A percentile compares a stretch with the other conserved stretches of the same genome.
phyloP scores from a whole-genome alignment of 2,113 vertebrate species.

The Lepidothrix coronata region DNA sequence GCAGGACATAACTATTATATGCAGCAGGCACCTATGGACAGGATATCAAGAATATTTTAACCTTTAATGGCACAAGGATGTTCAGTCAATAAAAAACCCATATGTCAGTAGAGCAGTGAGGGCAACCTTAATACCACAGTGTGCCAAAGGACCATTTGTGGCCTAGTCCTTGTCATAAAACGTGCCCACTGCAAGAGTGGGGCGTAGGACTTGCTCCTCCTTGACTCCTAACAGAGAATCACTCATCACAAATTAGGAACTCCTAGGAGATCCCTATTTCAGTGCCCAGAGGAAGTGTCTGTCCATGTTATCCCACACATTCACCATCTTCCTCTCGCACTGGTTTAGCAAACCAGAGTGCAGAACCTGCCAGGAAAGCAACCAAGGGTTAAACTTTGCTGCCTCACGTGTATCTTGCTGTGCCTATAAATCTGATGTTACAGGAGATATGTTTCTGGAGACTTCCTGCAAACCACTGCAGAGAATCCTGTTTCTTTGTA shows the following conservation, averaged over 20 bases:
- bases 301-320: neutral
- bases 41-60: neutral
- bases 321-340: neutral
- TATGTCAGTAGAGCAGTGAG: neutral
- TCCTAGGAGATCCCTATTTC: neutral
- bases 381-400: neutral
- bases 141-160: neutral
- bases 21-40: neutral
- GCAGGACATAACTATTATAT: neutral
- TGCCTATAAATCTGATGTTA: neutral
- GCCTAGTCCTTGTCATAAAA: neutral
- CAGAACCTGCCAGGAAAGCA: neutral
- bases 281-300: neutral
- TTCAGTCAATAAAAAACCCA: neutral
- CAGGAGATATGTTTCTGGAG: neutral
- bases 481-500: neutral
- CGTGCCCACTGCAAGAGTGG: fast-evolving
- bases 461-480: neutral
- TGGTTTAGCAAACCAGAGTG: neutral
- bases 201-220: neutral
- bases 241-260: neutral
- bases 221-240: neutral
- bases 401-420: neutral
- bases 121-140: neutral
- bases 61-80: neutral